phyloP scores from a whole-genome alignment of 2,797 vertebrate species.

The Gymnoscopelus microlampas region DNA sequence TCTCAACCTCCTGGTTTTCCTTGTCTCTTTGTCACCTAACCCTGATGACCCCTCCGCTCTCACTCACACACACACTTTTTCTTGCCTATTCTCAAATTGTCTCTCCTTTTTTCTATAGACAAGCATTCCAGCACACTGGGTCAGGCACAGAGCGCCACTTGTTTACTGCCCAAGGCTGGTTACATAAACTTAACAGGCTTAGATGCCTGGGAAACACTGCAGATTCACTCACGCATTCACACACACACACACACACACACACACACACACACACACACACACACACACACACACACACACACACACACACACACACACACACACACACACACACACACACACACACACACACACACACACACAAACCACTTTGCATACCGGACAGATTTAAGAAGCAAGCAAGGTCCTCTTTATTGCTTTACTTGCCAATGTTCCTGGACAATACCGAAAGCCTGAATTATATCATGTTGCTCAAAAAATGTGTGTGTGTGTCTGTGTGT shows the following conservation, averaged over 20 bases:
- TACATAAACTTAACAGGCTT: conserved; percentile 78
- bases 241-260: neutral
- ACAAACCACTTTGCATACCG: conserved; percentile 46
- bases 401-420: conserved; percentile 41
- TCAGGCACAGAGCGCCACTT: conserved; percentile 82
- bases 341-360: neutral
- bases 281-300: neutral
- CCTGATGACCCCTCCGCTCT: conserved; percentile 14
- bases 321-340: neutral
- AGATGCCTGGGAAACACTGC: conserved; percentile 74
- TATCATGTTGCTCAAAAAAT: too few relatives aligned
- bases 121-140: conserved; percentile 66
- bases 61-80: conserved; percentile 32
- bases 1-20: neutral
- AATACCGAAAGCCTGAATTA: conserved; percentile 1
- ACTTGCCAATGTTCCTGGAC: neutral
- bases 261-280: neutral
- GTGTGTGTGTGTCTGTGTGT: too few relatives aligned
- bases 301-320: neutral
- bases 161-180: conserved; percentile 80
- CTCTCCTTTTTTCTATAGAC: conserved; percentile 42
- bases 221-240: conserved; percentile 11
- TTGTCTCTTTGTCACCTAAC: neutral
- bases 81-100: conserved; percentile 38
- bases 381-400: conserved; percentile 48